Percentiles rank a stretch among this genome's conserved stretches.
Evolutionary conservation across 1,140 invertebrate genomes (phyloP).

Genomic region (Leptopilina boulardi): DNA sequence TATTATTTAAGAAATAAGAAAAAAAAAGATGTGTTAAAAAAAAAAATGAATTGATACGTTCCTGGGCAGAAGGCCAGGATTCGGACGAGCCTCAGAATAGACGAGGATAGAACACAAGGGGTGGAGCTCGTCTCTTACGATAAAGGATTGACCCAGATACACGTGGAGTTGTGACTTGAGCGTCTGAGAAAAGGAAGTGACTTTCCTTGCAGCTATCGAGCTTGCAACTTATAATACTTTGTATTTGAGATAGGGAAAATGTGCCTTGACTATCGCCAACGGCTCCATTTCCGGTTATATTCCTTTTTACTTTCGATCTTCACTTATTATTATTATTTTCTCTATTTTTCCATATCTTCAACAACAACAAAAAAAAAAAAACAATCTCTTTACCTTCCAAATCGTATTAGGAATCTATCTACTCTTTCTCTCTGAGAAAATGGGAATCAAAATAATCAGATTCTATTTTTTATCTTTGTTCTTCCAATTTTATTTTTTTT

Average conservation of each 20-base stretch:
- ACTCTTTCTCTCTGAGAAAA: too few relatives aligned
- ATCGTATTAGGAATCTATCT: too few relatives aligned
- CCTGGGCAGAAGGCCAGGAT: constrained; percentile 1
- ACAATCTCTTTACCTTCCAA: too few relatives aligned
- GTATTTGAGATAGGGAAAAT: constrained; percentile 46
- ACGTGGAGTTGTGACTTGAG: not conserved
- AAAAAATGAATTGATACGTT: not conserved
- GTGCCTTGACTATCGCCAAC: constrained; percentile 25
- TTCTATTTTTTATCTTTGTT: too few relatives aligned
- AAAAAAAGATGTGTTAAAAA: too few relatives aligned
- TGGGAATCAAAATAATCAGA: too few relatives aligned
- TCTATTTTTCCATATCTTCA: constrained; percentile 31
- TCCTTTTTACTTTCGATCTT: constrained; percentile 20
- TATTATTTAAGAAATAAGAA: too few relatives aligned
- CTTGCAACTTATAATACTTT: constrained; percentile 48
- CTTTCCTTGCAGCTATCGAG: constrained; percentile 39
- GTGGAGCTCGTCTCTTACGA: not conserved
- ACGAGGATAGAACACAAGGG: not conserved
- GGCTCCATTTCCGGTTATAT: constrained; percentile 26
- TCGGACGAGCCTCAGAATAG: not conserved
- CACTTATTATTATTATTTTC: not conserved
- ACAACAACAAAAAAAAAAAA: too few relatives aligned
- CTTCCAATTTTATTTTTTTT: too few relatives aligned
- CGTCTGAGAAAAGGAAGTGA: constrained; percentile 15
- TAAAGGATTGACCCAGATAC: constrained; percentile 46